Conservation (phyloP, 1,140 invertebrate species). For the Lucilia cuprina region DNA sequence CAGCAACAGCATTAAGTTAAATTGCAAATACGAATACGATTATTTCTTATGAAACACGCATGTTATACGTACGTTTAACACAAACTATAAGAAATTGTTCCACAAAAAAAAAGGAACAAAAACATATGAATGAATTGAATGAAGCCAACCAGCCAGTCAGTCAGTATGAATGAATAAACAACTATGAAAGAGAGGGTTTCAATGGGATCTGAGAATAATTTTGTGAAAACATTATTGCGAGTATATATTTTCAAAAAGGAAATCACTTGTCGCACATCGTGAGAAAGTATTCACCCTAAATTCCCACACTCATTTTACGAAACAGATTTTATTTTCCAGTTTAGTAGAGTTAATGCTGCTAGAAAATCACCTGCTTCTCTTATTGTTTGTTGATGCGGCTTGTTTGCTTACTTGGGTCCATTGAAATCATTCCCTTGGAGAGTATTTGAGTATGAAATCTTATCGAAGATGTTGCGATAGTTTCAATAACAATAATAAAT, state of each 20-base stretch:
- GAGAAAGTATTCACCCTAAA: conserved; percentile 60
- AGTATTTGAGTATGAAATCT: not conserved
- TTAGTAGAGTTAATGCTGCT: not conserved
- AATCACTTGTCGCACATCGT: conserved; percentile 49
- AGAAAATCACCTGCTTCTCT: conserved; percentile 7
- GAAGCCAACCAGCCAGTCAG: not conserved
- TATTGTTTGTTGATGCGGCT: not conserved
- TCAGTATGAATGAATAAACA: not conserved
- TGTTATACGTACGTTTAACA: conserved; percentile 15
- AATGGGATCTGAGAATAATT: not conserved
- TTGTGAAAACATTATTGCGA: not conserved
- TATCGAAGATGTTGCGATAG: not conserved
- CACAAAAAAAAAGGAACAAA: not conserved
- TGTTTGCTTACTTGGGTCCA: not conserved
- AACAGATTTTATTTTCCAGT: not conserved
- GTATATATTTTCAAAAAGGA: conserved; percentile 12
- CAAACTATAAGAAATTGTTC: not conserved
- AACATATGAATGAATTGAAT: not conserved
- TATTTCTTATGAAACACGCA: conserved; percentile 9
- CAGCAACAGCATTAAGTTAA: conserved; percentile 3
- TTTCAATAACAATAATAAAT: not conserved
- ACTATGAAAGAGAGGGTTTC: not conserved
- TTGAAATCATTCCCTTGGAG: not conserved
- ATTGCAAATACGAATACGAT: not conserved
- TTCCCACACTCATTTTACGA: conserved; percentile 53